phyloP scores from a whole-genome alignment of 2,888 invertebrate genomes.

The Diaphora mendica region DNA sequence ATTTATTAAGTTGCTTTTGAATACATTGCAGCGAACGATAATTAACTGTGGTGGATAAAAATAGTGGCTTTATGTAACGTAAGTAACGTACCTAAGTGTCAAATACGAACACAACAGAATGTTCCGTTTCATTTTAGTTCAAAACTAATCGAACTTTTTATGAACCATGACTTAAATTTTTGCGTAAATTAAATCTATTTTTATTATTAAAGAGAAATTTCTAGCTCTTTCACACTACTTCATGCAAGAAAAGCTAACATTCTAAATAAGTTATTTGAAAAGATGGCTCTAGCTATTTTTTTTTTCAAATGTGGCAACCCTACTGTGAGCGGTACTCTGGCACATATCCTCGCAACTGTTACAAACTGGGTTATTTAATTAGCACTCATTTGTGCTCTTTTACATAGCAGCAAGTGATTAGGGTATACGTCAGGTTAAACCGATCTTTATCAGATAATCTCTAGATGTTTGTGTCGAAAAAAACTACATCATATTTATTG shows the following conservation, averaged over 20 bases:
- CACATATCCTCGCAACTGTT: conserved; percentile 58
- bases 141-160: not conserved
- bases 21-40: too few species aligned
- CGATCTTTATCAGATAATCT: not conserved
- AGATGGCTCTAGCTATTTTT: too few species aligned
- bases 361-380: conserved; percentile 58
- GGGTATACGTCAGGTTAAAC: conserved; percentile 12
- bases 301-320: conserved; percentile 22
- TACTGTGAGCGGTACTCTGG: conserved; percentile 61
- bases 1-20: too few species aligned
- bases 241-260: too few species aligned
- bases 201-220: too few species aligned
- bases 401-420: conserved; percentile 34
- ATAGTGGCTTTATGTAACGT: too few species aligned
- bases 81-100: not conserved
- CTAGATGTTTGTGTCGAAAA: not conserved
- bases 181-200: too few species aligned
- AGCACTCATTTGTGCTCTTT: conserved; percentile 57
- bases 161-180: too few species aligned
- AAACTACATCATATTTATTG: not conserved
- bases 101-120: not conserved
- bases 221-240: too few species aligned
- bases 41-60: too few species aligned
- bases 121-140: not conserved
- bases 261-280: not conserved